Percentiles rank a stretch among this genome's conserved stretches.
phyloP scores from a whole-genome alignment of 2,797 vertebrate genomes.

The Salmo trutta region DNA sequence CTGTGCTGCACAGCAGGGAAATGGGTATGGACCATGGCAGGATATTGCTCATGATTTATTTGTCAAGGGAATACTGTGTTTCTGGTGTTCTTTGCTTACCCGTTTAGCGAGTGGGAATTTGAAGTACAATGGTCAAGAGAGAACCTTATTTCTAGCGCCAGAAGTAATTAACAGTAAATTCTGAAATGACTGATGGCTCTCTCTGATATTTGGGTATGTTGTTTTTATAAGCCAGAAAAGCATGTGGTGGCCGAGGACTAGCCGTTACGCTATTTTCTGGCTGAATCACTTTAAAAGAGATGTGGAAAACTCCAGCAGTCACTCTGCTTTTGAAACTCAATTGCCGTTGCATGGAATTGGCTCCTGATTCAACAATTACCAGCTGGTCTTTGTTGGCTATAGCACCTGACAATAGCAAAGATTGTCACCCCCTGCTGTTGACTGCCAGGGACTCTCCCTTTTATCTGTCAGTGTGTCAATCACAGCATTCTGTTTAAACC shows the following conservation, averaged over 20 bases:
- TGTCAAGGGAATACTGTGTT: no score
- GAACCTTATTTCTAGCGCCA: no score
- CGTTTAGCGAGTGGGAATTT: no score
- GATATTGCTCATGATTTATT: no score
- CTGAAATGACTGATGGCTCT: constrained; percentile 21
- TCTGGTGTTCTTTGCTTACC: no score
- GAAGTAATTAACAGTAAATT: no score
- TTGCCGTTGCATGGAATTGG: constrained; percentile 78
- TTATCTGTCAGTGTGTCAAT: not conserved
- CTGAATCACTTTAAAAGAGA: constrained; percentile 40
- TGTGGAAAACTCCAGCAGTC: constrained; percentile 59
- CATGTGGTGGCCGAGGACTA: constrained; percentile 61
- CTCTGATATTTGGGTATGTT: constrained; percentile 1
- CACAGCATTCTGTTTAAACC: not conserved
- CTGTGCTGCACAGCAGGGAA: not conserved
- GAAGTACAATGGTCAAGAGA: no score
- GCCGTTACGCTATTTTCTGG: constrained; percentile 59
- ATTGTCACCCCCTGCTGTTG: constrained; percentile 48
- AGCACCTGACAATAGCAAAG: constrained; percentile 67
- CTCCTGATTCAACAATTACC: constrained; percentile 73
- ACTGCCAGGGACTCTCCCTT: not conserved
- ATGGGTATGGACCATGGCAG: no score
- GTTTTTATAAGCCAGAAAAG: not conserved
- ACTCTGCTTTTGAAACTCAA: constrained; percentile 70
- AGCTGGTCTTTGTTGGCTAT: constrained; percentile 74